Evolutionary conservation across 2,797 vertebrate genomes (phyloP).

Genomic region (Mormyrops boulengeri): DNA sequence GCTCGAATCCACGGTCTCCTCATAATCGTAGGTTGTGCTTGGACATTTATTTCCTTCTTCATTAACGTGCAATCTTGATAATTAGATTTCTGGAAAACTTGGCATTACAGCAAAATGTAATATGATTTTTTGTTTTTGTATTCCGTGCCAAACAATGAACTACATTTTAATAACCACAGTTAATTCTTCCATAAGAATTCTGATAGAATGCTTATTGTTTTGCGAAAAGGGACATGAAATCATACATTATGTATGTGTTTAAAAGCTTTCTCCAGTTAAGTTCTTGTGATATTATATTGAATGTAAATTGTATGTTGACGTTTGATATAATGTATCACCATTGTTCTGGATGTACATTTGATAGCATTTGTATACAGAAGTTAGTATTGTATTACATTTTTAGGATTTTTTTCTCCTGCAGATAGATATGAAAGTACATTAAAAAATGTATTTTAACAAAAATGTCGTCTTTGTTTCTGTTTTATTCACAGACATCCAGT

Average conservation of each 20-base stretch:
- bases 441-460: constrained; percentile 54
- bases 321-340: constrained; percentile 38
- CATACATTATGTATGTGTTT: constrained; percentile 34
- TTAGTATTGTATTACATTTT: constrained; percentile 47
- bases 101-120: constrained; percentile 23
- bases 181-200: not conserved
- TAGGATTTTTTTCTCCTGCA: constrained; percentile 40
- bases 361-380: constrained; percentile 46
- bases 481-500: not conserved
- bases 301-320: constrained; percentile 35
- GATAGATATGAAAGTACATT: constrained; percentile 37
- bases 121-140: constrained; percentile 27
- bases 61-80: constrained; percentile 12
- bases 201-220: constrained; percentile 21
- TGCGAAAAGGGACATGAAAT: constrained; percentile 17
- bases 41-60: not conserved
- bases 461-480: constrained; percentile 14
- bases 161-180: not conserved
- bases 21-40: not conserved
- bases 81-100: not conserved
- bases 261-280: constrained; percentile 18
- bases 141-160: constrained; percentile 37
- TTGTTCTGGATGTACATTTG: constrained; percentile 39
- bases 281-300: constrained; percentile 32
- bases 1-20: not conserved